These are phyloP conservation scores for Ornithoptera priamus DNA, from an alignment of 2,888 invertebrate genomes.

Conservation along the genomic window DNA sequence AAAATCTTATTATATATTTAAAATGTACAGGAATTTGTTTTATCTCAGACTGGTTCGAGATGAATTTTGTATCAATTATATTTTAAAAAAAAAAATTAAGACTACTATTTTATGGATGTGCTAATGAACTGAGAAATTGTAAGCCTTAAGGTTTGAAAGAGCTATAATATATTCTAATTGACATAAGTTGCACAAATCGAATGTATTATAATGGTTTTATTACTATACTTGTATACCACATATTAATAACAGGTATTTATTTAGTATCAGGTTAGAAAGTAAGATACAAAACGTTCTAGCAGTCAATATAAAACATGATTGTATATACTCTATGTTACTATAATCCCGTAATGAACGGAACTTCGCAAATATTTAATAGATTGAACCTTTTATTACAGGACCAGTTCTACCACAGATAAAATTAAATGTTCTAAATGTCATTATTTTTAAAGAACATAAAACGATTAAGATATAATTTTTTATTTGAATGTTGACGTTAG, in stretches of 20 bases:
- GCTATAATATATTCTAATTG: too few species aligned
- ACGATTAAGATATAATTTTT: background rate
- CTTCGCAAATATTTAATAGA: background rate
- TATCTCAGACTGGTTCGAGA: background rate
- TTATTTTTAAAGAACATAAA: background rate
- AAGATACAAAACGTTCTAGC: background rate
- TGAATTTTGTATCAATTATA: background rate
- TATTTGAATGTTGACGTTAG: background rate
- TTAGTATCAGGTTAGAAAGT: background rate
- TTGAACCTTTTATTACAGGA: background rate
- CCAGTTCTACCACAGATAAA: background rate
- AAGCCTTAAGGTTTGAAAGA: too few species aligned
- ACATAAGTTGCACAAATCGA: too few species aligned
- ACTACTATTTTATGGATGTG: background rate
- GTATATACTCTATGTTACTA: background rate
- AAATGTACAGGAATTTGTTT: background rate
- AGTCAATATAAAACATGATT: background rate
- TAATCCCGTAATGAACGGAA: background rate
- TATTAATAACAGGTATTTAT: background rate
- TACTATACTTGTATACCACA: too few species aligned
- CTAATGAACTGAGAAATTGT: too few species aligned
- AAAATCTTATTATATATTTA: background rate
- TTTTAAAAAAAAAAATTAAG: background rate
- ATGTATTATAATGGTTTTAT: too few species aligned
- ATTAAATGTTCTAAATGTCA: background rate